These are phyloP conservation scores for Tetragnatha versicolor DNA, from an alignment of 1,140 invertebrate genomes.

Conservation along the genomic window DNA sequence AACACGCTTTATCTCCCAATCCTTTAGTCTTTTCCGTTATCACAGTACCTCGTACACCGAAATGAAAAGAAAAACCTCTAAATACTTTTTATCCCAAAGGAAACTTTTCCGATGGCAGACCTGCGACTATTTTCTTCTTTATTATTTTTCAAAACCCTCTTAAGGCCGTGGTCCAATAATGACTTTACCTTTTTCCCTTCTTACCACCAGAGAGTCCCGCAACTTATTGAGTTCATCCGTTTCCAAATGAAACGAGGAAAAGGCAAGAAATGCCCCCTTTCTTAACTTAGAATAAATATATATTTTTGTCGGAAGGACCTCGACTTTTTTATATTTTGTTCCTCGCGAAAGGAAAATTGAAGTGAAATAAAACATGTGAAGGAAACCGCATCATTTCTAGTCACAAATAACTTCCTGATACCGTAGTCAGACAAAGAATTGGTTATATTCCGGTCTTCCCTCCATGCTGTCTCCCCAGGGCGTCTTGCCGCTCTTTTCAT, in stretches of 20 bases:
- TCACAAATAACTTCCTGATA: conserved; percentile 35
- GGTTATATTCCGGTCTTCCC: conserved; percentile 2
- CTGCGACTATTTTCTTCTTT: not conserved
- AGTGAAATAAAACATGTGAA: conserved; percentile 28
- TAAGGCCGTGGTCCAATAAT: conserved; percentile 23
- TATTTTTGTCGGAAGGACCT: conserved; percentile 1
- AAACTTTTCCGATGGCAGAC: conserved; percentile 7
- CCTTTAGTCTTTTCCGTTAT: not conserved
- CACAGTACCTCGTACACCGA: not conserved
- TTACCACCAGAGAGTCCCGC: not conserved
- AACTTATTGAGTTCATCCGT: conserved; percentile 13
- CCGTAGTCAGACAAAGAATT: conserved; percentile 22
- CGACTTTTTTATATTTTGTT: not conserved
- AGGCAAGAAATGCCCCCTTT: not conserved
- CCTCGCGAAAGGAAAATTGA: not conserved
- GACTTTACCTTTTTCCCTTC: conserved; percentile 19
- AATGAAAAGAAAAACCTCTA: conserved; percentile 3
- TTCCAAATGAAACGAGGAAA: conserved; percentile 19
- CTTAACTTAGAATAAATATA: conserved; percentile 22
- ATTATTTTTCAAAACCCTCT: not conserved
- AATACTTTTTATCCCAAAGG: not conserved
- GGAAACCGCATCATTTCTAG: conserved; percentile 25
- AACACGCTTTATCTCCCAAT: conserved; percentile 1
- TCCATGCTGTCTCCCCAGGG: not conserved
- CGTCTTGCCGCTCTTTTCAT: conserved; percentile 1